Evolutionary conservation across 2,888 invertebrate genomes (phyloP), one percentile per base, ranked within the genome.

Genomic region (Sialis fuliginosa): DNA sequence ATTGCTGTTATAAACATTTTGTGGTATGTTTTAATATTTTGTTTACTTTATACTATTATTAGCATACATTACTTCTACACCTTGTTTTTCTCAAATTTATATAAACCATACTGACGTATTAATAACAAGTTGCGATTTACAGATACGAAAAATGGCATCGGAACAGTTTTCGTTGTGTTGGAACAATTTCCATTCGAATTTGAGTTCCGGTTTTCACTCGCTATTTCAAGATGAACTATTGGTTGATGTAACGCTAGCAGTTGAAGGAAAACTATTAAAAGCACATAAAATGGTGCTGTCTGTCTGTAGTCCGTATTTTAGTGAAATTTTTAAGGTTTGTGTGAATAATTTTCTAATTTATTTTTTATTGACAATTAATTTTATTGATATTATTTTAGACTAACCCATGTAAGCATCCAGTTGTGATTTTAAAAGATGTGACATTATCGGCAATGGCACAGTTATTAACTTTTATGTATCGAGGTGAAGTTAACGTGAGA

Each of bases 111-210:
- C 22, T 2, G 22, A 22, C 22, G 2, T 22, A 22, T 22, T 4
- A 22, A 22, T 22, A 22, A 22, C 22, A 22, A 22, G 22, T 22
- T 22, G 4, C 22, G 22, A 22, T 22, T 44, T 33, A 7, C 22
- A 44, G 22, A 33, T 33, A 6, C 10, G 32, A 6, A 45, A 39
- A 46, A 64, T 64, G 63, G 73, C 72, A 70, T 72, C 72, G 61
- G 75, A 76, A 65, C 76, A 76, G 64, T 77, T 76, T 61, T 79
- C 79, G 61, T 69, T 80, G 63, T 75, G 77, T 61, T 80, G 80
- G 80, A 79, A 79, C 61, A 79, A 79, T 67, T 79, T 79, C 69
- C 78, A 78, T 64, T 75, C 75, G 52, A 80, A 79, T 60, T 68
- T 80, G 56, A 73, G 77, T 55, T 72, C 73, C 58, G 79, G 78